Base-by-base conservation (phyloP, 2,113 vertebrate genomes). In the Isurus oxyrinchus region DNA sequence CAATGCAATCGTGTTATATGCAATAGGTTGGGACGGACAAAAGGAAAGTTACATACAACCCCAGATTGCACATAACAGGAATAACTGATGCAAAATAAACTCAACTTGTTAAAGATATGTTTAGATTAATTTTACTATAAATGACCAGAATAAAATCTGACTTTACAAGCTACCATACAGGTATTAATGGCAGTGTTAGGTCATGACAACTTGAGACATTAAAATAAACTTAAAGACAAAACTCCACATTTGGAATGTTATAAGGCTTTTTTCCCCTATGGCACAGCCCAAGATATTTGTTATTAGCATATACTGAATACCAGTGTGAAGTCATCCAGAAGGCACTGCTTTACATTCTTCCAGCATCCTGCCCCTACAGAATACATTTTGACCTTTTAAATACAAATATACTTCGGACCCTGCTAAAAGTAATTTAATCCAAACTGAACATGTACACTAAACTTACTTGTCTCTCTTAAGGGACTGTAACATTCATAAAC, bases 181-280 rank as follows among this genome's bases (percentile, higher is more conserved):
- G 66, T 69, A 76, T 76, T 76, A 95, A 95, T 95, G 94, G 94
- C 94, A 95, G 94, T 95, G n/a, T 95, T 55, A 55, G 23, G 49
- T 95, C 94, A 95, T n/a, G 49, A 95, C 44, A 95, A 95, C n/a
- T 95, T 67, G 61, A 67, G 93, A 27, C 67, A 23, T 95, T 49
- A 76, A 95, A 72, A 95, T 53, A 72, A 95, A 72, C n/a, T 69
- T 93, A 93, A 94, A 61, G 90, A 94, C 59, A 21, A 94, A 94
- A n/a, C n/a, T 16, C 81, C 44, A 91, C 55, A 90, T 95, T 49
- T 95, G 66, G 94, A 95, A 69, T 72, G 67, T 55, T 49, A 23
- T 95, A 95, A 95, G 94, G 94, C 94, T 72, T 76, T 72, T 93
- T 95, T 27, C 16, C n/a, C 67, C 94, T 72, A 95, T 95, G 94